phyloP scores from a whole-genome alignment of 2,113 vertebrate species.

The Copsychus sechellarum region DNA sequence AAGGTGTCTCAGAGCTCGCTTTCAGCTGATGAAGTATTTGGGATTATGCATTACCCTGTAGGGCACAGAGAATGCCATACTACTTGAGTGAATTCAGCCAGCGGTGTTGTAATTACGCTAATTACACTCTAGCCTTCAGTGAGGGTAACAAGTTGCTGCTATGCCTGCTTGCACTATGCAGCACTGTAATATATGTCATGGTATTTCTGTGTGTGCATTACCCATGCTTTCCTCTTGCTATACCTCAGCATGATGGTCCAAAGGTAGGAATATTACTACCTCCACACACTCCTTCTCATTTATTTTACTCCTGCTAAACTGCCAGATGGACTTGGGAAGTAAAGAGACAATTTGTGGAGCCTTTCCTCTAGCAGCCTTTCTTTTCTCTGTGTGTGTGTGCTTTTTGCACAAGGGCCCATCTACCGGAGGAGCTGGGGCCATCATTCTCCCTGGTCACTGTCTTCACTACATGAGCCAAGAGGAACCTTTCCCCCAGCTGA shows the following conservation, averaged over 20 bases:
- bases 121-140: slow-evolving; percentile 35
- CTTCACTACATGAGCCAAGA: neutral
- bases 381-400: neutral
- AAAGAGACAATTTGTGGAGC: neutral
- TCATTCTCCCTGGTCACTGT: neutral
- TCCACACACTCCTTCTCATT: neutral
- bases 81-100: slow-evolving; percentile 36
- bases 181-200: slow-evolving; percentile 10
- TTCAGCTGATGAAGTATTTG: neutral
- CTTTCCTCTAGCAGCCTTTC: neutral
- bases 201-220: slow-evolving; percentile 11
- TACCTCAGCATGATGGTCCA: neutral
- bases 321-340: neutral
- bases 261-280: neutral
- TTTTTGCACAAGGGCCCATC: too few relatives aligned
- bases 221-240: slow-evolving; percentile 6
- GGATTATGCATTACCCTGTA: slow-evolving; percentile 9
- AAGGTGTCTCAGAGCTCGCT: neutral
- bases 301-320: neutral
- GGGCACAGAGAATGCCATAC: slow-evolving; percentile 27
- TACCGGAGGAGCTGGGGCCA: neutral
- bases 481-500: neutral
- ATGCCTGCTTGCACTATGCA: slow-evolving; percentile 9
- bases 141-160: slow-evolving; percentile 15
- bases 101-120: slow-evolving; percentile 29